These are phyloP conservation scores for Ecliptopera silaceata DNA, from an alignment of 2,888 invertebrate species.

Conservation along the genomic window DNA sequence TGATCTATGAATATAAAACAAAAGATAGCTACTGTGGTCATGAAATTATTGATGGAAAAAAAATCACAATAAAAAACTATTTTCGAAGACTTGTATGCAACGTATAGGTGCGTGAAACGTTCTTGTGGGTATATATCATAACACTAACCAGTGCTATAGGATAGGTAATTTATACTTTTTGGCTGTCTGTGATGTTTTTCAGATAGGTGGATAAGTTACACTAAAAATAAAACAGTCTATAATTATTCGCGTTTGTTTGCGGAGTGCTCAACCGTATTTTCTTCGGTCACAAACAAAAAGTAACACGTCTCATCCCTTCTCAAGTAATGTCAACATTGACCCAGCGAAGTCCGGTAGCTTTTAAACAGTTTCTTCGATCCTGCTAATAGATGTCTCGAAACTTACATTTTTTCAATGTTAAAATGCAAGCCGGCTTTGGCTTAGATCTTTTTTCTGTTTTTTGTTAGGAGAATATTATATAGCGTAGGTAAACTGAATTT, in stretches of 20 bases:
- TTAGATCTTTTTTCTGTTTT: slow-evolving; percentile 35
- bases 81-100: too few species aligned
- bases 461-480: slow-evolving; percentile 46
- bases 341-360: slow-evolving; percentile 77
- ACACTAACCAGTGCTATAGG: too few species aligned
- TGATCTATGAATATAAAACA: too few species aligned
- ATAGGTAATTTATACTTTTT: too few species aligned
- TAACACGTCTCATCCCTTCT: slow-evolving; percentile 40
- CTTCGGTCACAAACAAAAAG: slow-evolving; percentile 16
- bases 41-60: too few species aligned
- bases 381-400: slow-evolving; percentile 76
- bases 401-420: slow-evolving; percentile 41
- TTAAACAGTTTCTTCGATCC: slow-evolving; percentile 68
- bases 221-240: slow-evolving; percentile 12
- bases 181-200: too few species aligned
- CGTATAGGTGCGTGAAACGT: too few species aligned
- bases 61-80: too few species aligned
- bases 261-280: slow-evolving; percentile 5
- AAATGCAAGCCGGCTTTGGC: slow-evolving; percentile 33
- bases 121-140: too few species aligned
- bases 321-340: slow-evolving; percentile 65
- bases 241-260: slow-evolving; percentile 3
- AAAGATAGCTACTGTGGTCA: too few species aligned
- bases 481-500: too few species aligned
- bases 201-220: too few species aligned